These are phyloP conservation scores for Dromococcyx pavoninus DNA, from an alignment of 2,797 vertebrate species.

Conservation along the genomic window DNA sequence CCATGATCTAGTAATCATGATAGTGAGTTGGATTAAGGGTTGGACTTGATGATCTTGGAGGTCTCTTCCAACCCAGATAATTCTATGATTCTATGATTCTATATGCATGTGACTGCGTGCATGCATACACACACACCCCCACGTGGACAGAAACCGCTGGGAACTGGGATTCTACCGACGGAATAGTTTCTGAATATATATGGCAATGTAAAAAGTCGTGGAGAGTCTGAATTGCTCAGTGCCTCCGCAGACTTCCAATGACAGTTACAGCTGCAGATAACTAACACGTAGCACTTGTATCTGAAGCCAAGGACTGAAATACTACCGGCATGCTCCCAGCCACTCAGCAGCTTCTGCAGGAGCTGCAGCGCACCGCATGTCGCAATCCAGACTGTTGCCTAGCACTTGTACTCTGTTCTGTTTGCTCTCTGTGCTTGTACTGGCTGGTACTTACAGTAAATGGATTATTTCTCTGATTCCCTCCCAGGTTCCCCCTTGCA, in stretches of 20 bases:
- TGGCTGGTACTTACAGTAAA: not conserved
- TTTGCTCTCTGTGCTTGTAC: not conserved
- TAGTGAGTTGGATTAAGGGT: no score
- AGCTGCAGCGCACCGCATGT: rapidly evolving
- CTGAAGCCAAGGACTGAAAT: conserved; percentile 19
- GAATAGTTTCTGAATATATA: not conserved
- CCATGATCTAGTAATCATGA: no score
- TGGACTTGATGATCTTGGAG: no score
- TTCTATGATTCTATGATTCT: no score
- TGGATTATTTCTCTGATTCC: not conserved
- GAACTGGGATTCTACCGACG: not conserved
- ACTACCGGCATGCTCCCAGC: not conserved
- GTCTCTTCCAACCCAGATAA: no score
- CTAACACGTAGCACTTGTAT: not conserved
- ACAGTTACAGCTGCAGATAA: not conserved
- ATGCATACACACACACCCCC: not conserved
- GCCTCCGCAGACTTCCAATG: not conserved
- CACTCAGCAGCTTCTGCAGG: not conserved
- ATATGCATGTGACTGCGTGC: rapidly evolving
- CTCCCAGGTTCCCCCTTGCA: rapidly evolving
- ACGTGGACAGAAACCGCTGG: not conserved
- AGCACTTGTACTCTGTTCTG: conserved; percentile 27
- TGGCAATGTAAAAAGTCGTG: not conserved
- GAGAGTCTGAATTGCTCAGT: not conserved
- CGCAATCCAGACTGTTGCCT: not conserved